These are phyloP conservation scores for Sebastes fasciatus DNA, from an alignment of 2,113 vertebrate species.

Conservation along the genomic window DNA sequence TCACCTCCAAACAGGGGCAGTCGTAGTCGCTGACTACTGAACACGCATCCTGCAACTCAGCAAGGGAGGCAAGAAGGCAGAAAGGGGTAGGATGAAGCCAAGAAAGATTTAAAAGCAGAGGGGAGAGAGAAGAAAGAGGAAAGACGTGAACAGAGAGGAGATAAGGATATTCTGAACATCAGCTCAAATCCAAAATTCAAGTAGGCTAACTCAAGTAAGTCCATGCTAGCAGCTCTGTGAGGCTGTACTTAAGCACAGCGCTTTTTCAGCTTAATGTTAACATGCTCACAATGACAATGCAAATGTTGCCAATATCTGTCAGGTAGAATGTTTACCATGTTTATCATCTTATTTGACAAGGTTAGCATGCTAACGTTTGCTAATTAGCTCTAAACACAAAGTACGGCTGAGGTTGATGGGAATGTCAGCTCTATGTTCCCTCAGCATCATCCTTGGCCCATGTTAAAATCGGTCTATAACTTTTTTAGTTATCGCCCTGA, in stretches of 20 bases:
- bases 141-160: neutral
- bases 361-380: neutral
- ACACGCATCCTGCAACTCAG: slow-evolving; percentile 82
- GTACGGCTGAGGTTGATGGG: neutral
- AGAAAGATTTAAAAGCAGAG: neutral
- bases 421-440: too few relatives aligned
- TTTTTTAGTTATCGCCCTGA: too few relatives aligned
- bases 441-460: too few relatives aligned
- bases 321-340: neutral
- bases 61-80: neutral
- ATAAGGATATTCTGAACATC: neutral
- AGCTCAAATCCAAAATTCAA: neutral
- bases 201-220: neutral
- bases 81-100: neutral
- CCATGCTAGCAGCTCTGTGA: neutral
- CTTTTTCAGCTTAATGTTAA: neutral
- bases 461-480: too few relatives aligned
- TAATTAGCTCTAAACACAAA: neutral
- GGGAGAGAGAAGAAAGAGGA: neutral
- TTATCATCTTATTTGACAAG: neutral
- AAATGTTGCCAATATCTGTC: neutral
- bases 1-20: slow-evolving; percentile 69
- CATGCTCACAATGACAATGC: neutral
- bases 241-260: neutral
- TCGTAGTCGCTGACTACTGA: slow-evolving; percentile 83